Base-by-base conservation (phyloP, 2,888 invertebrate species). In the Ichneumoninae sp. region DNA sequence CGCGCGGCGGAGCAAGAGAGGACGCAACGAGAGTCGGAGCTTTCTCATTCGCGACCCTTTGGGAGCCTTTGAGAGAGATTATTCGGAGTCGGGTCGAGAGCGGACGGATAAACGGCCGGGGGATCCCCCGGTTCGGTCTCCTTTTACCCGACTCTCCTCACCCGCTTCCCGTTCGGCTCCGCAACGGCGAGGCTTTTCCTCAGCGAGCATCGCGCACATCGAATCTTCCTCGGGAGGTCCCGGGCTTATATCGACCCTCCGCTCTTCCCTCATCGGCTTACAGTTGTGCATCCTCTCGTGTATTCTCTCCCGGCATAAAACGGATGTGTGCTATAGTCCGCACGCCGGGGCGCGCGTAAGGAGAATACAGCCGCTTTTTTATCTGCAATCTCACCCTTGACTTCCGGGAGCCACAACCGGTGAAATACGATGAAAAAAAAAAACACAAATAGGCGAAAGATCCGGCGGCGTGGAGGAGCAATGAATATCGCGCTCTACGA, bases 41-140 rank as follows among this genome's bases (percentile, higher is more conserved):
- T 84, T 78, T 74, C 84, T 81, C 81, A 63, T 81, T 81, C 77
- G 81, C 74, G 84, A 81, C 78, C 81, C 84, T 84, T 78, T 74
- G 84, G 84, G 84, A 81, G 74, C 84, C 84, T 84, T 81, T 81
- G 84, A 81, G 78, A 73, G 74, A 81, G 84, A 84, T 84, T 84
- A 84, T 84, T 84, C 81, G 73, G 74, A 81, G 81, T 78, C 54
- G 78, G 74, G 54, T 69, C 77, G 70, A 71, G 71, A 78, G 70
- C 66, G 69, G 36, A 54, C 77, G 81, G 81, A 84, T 84, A 84
- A 84, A 84, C 83, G 76, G 66, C 69, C 70, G 73, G 68, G 69
- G 74, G 26, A 19, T 69, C 36, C 30, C 44, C 68, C 60, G 68
- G 44, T 76, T 81, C 66, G 60, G 13, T 70, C 47, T 76, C n/a